Percentiles rank a stretch among this genome's conserved stretches.
These are phyloP conservation scores for Sorex maritimensis DNA, from an alignment of 2,797 vertebrate genomes.

Conservation along the genomic window DNA sequence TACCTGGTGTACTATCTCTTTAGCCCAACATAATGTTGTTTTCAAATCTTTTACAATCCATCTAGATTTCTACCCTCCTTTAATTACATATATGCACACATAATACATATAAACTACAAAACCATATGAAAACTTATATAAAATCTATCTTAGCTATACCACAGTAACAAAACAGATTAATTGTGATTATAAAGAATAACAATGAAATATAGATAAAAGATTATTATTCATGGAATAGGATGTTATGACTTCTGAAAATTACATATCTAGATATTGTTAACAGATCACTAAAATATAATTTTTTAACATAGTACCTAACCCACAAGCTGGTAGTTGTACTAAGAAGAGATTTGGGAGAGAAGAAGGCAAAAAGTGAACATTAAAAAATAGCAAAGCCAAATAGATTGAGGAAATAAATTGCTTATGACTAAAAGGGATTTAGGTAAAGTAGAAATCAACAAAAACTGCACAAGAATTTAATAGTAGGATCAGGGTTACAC, in stretches of 20 bases:
- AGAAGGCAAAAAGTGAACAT: too few species aligned
- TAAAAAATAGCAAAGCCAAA: too few species aligned
- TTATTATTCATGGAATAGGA: neutral
- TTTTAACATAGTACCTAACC: neutral
- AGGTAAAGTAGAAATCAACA: too few species aligned
- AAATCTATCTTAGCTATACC: neutral
- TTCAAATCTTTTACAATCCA: neutral
- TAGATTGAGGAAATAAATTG: too few species aligned
- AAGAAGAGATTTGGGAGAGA: neutral
- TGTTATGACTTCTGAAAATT: neutral
- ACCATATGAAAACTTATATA: too few species aligned
- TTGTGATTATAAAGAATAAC: neutral
- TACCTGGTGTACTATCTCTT: too few species aligned
- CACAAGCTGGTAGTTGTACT: neutral
- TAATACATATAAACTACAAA: too few species aligned
- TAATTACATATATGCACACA: too few species aligned
- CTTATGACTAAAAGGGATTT: too few species aligned
- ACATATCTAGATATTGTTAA: neutral
- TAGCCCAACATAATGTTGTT: neutral
- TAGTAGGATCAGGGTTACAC: too few species aligned
- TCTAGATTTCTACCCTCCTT: neutral
- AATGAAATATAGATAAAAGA: neutral
- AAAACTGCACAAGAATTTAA: too few species aligned
- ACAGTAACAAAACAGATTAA: neutral
- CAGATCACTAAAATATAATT: neutral